Evolutionary conservation across 2,888 invertebrate species (phyloP).

Genomic region (Schizaphis graminum): DNA sequence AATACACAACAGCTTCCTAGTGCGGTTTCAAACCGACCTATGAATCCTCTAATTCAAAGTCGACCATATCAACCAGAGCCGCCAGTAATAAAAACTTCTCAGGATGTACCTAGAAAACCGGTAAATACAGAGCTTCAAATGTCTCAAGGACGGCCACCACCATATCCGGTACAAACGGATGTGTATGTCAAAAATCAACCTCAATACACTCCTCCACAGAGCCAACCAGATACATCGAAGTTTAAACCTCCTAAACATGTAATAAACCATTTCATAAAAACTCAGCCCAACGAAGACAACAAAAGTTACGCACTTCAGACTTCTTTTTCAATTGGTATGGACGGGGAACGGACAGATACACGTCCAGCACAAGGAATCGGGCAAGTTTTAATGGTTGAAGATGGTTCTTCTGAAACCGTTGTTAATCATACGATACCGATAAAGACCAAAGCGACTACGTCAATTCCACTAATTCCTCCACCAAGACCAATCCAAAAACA

Average conservation of each 20-base stretch:
- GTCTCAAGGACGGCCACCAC: conserved; percentile 26
- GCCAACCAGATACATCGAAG: conserved; percentile 43
- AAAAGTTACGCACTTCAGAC: conserved; percentile 69
- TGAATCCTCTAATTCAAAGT: neutral
- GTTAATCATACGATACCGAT: conserved; percentile 46
- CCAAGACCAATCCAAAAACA: conserved; percentile 63
- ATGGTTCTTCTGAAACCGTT: conserved; percentile 62
- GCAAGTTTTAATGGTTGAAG: conserved; percentile 68
- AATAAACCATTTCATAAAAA: conserved; percentile 62
- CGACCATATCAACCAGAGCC: conserved; percentile 39
- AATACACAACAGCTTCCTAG: conserved; percentile 3
- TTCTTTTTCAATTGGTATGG: conserved; percentile 69
- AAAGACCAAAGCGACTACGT: conserved; percentile 43
- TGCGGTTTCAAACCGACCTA: neutral
- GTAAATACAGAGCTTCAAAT: neutral
- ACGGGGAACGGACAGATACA: conserved; percentile 62
- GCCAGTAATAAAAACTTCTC: neutral
- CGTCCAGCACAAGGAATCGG: conserved; percentile 68
- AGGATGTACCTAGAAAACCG: conserved; percentile 24
- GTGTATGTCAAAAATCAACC: conserved; percentile 40
- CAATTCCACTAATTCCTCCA: conserved; percentile 55
- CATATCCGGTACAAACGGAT: conserved; percentile 35
- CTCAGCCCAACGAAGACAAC: conserved; percentile 66
- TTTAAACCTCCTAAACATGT: conserved; percentile 63
- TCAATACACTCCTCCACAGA: conserved; percentile 8